Evolutionary conservation across 2,113 vertebrate species (phyloP).

Genomic region (Gambusia affinis): DNA sequence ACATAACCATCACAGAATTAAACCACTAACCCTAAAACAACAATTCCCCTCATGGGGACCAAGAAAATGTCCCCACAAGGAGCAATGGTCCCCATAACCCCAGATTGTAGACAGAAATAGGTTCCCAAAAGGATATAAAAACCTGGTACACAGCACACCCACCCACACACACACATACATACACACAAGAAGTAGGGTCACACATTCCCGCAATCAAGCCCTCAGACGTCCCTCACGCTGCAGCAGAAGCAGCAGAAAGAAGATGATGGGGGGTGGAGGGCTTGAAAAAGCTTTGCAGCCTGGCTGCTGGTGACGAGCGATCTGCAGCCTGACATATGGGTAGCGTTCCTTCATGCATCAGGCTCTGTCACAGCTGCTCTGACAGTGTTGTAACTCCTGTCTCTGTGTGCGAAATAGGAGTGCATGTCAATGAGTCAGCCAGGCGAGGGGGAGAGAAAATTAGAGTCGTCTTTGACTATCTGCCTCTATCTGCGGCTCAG

Average conservation of each 20-base stretch:
- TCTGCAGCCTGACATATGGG: constrained; percentile 28
- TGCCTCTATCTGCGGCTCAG: background rate
- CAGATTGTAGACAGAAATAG: no score
- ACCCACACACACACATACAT: constrained; percentile 25
- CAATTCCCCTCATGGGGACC: no score
- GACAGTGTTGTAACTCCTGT: constrained; percentile 50
- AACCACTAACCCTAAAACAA: no score
- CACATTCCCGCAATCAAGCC: constrained; percentile 22
- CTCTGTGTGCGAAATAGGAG: constrained; percentile 44
- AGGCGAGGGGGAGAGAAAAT: constrained; percentile 18
- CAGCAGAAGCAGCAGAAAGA: constrained; percentile 24
- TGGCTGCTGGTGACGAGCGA: constrained; percentile 65
- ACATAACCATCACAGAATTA: no score
- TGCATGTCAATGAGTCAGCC: constrained; percentile 65
- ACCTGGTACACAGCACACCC: background rate
- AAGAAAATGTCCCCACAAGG: no score
- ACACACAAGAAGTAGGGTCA: constrained; percentile 26
- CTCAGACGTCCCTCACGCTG: constrained; percentile 17
- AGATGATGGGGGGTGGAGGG: constrained; percentile 42
- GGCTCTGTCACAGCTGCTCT: constrained; percentile 58
- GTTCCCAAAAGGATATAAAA: no score
- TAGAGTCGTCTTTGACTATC: constrained; percentile 38
- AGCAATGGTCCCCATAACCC: no score
- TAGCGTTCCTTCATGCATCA: constrained; percentile 42
- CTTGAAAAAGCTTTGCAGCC: background rate